phyloP scores from a whole-genome alignment of 2,888 invertebrate species.

The Sinohyriopsis cumingii region DNA sequence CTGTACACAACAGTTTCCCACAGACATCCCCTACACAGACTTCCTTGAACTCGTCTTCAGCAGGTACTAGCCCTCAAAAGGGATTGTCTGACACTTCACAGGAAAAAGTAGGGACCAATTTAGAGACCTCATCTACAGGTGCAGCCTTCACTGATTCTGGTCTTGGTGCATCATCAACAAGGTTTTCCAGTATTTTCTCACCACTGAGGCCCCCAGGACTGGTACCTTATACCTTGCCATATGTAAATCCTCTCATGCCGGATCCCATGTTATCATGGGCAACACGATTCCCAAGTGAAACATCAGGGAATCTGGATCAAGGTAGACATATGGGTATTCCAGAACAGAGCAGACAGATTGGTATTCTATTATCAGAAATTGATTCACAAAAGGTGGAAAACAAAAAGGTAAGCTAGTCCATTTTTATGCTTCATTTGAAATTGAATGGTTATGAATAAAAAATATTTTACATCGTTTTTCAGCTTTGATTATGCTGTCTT shows the following conservation, averaged over 20 bases:
- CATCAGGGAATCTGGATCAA: constrained; percentile 9
- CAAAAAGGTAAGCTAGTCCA: constrained; percentile 32
- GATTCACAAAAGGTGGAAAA: constrained; percentile 40
- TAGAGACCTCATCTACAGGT: background rate
- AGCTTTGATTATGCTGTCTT: too few species aligned
- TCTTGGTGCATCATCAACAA: constrained; percentile 6
- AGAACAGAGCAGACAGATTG: constrained; percentile 39
- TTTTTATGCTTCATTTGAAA: background rate
- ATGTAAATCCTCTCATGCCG: constrained; percentile 22
- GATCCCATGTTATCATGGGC: constrained; percentile 21
- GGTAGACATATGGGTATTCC: background rate
- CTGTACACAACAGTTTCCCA: constrained; percentile 2
- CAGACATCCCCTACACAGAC: constrained; percentile 5
- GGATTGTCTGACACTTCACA: background rate
- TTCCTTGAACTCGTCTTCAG: background rate
- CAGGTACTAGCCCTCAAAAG: background rate
- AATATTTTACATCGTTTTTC: too few species aligned
- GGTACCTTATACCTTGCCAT: too few species aligned
- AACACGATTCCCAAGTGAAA: constrained; percentile 16
- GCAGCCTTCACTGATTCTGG: constrained; percentile 10
- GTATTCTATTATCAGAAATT: constrained; percentile 38
- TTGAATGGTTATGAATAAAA: too few species aligned
- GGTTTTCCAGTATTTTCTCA: constrained; percentile 4
- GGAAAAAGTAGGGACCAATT: background rate
- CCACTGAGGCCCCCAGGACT: constrained; percentile 2